phyloP scores from a whole-genome alignment of 1,140 invertebrate genomes.

The Holcopasites calliopsidis region DNA sequence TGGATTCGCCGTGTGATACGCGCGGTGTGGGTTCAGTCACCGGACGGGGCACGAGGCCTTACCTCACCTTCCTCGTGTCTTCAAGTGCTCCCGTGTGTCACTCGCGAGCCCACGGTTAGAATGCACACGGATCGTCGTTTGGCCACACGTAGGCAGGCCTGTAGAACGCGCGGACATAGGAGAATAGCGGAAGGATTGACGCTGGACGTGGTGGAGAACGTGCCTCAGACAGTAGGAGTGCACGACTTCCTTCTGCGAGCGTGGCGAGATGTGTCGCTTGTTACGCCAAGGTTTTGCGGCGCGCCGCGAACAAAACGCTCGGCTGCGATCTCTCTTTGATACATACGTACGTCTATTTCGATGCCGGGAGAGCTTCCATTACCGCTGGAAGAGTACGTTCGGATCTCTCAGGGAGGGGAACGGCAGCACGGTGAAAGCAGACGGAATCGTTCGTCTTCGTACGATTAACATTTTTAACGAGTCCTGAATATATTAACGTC shows the following conservation, averaged over 20 bases:
- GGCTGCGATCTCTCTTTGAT: constrained; percentile 41
- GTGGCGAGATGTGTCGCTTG: constrained; percentile 46
- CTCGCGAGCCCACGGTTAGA: constrained; percentile 5
- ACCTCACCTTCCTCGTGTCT: constrained; percentile 62
- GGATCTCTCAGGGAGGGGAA: neutral
- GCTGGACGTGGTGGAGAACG: constrained; percentile 45
- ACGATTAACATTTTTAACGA: constrained; percentile 35
- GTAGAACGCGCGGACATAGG: neutral
- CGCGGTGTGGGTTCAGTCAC: constrained; percentile 68
- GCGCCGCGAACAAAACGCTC: constrained; percentile 37
- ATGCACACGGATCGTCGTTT: constrained; percentile 1
- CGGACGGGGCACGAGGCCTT: constrained; percentile 66
- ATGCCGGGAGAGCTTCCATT: constrained; percentile 21
- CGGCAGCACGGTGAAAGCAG: constrained; percentile 15
- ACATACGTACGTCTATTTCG: constrained; percentile 41
- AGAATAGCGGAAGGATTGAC: constrained; percentile 34
- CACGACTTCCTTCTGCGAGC: constrained; percentile 52
- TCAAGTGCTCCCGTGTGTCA: constrained; percentile 56
- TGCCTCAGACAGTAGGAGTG: constrained; percentile 43
- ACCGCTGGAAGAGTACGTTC: constrained; percentile 4
- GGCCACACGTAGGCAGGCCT: constrained; percentile 9
- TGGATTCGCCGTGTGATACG: constrained; percentile 42
- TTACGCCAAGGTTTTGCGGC: constrained; percentile 36
- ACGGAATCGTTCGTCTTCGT: neutral
- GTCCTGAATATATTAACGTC: neutral